These are phyloP conservation scores for Drosophila longiperda DNA, from an alignment of 2,888 invertebrate species.

Conservation along the genomic window DNA sequence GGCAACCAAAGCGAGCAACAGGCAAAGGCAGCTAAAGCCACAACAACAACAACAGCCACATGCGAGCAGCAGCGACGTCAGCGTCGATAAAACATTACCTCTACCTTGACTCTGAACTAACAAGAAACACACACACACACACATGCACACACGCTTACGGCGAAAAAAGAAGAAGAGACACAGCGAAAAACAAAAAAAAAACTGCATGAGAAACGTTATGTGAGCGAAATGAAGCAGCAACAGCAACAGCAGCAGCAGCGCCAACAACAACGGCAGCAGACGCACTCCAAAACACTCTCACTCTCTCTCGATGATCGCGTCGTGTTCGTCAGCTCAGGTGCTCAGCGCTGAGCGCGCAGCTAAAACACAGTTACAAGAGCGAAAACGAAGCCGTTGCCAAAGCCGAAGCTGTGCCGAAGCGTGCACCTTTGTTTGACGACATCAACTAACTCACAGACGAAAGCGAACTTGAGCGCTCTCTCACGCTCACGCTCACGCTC, in stretches of 20 bases:
- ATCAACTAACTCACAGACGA: slow-evolving; percentile 58
- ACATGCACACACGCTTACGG: slow-evolving; percentile 6
- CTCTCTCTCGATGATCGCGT: slow-evolving; percentile 60
- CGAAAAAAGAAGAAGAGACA: slow-evolving; percentile 22
- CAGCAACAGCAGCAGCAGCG: slow-evolving; percentile 22
- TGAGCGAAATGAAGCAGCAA: slow-evolving; percentile 72
- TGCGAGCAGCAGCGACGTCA: slow-evolving; percentile 25
- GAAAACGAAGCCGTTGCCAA: slow-evolving; percentile 21
- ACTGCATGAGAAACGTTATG: slow-evolving; percentile 83
- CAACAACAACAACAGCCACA: slow-evolving; percentile 28
- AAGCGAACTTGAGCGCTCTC: slow-evolving; percentile 56
- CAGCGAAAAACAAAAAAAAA: slow-evolving; percentile 49
- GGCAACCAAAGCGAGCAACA: slow-evolving; percentile 46
- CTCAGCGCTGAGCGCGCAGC: slow-evolving; percentile 27
- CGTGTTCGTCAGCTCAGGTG: slow-evolving; percentile 39
- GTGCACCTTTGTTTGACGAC: slow-evolving; percentile 13
- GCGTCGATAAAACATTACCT: slow-evolving; percentile 78
- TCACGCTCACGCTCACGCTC: slow-evolving; percentile 1
- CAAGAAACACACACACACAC: slow-evolving; percentile 53
- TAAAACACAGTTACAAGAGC: slow-evolving; percentile 60
- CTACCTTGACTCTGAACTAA: slow-evolving; percentile 85
- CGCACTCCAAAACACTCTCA: slow-evolving; percentile 76
- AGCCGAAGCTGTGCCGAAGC: slow-evolving; percentile 10
- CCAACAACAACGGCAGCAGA: slow-evolving; percentile 25
- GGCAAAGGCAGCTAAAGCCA: slow-evolving; percentile 46